Conservation (phyloP, 2,888 invertebrate species). For the Calliphora vomitoria region DNA sequence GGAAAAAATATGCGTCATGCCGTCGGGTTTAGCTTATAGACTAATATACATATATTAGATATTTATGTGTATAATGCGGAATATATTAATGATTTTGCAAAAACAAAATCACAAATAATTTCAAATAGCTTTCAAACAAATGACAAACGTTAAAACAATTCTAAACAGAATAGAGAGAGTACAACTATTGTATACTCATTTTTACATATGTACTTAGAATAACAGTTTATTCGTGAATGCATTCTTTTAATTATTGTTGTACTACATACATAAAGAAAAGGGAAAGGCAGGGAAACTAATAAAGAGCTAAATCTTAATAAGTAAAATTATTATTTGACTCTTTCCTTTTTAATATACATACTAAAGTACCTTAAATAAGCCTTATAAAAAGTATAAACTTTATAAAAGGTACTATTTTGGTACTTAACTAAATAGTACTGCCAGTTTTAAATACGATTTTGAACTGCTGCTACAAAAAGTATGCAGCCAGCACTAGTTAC, state of each 20-base stretch:
- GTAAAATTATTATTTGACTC: not conserved
- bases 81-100: slow-evolving; percentile 41
- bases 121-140: slow-evolving; percentile 34
- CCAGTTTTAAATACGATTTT: not conserved
- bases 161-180: not conserved
- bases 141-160: slow-evolving; percentile 40
- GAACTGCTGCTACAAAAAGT: not conserved
- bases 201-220: no score
- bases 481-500: slow-evolving; percentile 46
- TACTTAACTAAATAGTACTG: no score
- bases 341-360: no score
- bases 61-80: slow-evolving; percentile 43
- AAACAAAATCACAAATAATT: slow-evolving; percentile 6
- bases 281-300: no score
- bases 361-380: no score
- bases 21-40: slow-evolving; percentile 29
- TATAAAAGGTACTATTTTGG: no score
- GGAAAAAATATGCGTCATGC: slow-evolving; percentile 38
- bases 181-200: not conserved
- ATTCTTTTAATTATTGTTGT: not conserved
- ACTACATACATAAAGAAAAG: not conserved
- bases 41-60: slow-evolving; percentile 12
- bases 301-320: not conserved
- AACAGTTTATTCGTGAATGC: not conserved
- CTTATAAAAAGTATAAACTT: no score